Evolutionary conservation across 2,113 vertebrate genomes (phyloP).

Genomic region (Ammodytes marinus): DNA sequence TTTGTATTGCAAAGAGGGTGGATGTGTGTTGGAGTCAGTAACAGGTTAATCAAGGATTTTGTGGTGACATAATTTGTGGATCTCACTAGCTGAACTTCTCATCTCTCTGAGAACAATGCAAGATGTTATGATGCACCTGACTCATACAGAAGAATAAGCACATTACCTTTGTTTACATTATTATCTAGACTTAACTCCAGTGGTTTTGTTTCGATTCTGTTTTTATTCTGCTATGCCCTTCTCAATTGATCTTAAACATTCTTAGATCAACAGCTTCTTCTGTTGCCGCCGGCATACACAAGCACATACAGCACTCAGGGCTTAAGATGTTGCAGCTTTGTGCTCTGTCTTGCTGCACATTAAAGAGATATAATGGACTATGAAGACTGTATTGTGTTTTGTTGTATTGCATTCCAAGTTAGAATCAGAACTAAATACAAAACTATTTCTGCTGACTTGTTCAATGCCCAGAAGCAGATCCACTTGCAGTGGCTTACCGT

Average conservation of each 20-base stretch:
- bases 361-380: not conserved
- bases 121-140: not conserved
- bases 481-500: slow-evolving; percentile 17
- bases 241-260: slow-evolving; percentile 25
- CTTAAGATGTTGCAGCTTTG: slow-evolving; percentile 11
- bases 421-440: not conserved
- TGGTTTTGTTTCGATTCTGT: not conserved
- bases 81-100: not conserved
- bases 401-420: slow-evolving; percentile 10
- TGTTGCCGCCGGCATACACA: not conserved
- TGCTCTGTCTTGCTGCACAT: not conserved
- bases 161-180: not conserved
- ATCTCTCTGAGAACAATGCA: not conserved
- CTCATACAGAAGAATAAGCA: not conserved
- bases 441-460: slow-evolving; percentile 1
- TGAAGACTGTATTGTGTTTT: not conserved
- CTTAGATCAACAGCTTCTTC: slow-evolving; percentile 33
- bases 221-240: not conserved
- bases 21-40: not conserved
- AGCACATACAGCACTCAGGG: not conserved
- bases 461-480: slow-evolving; percentile 19
- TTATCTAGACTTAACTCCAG: not conserved
- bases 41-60: not conserved
- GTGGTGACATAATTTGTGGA: not conserved
- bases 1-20: no score